Evolutionary conservation across 2,113 vertebrate genomes (phyloP).

Genomic region (Oenanthe melanoleuca): DNA sequence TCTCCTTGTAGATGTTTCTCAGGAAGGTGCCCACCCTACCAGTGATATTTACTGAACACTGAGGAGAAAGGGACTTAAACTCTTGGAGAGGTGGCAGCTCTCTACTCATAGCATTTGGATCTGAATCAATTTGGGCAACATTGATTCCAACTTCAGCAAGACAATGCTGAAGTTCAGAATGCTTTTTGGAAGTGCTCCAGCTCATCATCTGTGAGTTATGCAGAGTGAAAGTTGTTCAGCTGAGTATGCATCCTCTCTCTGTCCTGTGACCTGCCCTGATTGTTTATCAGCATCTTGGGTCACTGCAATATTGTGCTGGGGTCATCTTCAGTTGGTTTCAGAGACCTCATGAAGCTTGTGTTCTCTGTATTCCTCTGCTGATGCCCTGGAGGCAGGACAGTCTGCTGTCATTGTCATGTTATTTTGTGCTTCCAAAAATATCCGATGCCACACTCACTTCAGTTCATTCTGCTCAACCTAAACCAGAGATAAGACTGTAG

Average conservation of each 20-base stretch:
- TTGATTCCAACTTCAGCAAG: neutral
- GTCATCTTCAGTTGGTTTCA: neutral
- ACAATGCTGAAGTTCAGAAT: neutral
- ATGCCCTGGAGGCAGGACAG: neutral
- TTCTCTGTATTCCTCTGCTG: neutral
- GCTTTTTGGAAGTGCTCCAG: neutral
- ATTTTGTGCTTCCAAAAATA: neutral
- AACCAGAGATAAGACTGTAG: neutral
- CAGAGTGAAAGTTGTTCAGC: rapidly evolving
- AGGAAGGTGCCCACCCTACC: neutral
- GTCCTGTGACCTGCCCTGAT: neutral
- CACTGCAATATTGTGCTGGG: neutral
- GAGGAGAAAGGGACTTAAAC: neutral
- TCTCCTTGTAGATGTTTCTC: neutral
- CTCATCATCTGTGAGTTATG: neutral
- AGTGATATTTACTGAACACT: neutral
- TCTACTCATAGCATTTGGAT: neutral
- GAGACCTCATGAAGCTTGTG: neutral
- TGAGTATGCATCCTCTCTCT: neutral
- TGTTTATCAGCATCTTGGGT: neutral
- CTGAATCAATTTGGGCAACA: neutral
- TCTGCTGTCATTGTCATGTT: neutral
- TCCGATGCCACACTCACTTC: neutral
- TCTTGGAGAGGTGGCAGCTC: neutral
- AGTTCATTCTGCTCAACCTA: neutral